Conservation (phyloP, 2,113 vertebrate species). For the Thamnophis sirtalis region DNA sequence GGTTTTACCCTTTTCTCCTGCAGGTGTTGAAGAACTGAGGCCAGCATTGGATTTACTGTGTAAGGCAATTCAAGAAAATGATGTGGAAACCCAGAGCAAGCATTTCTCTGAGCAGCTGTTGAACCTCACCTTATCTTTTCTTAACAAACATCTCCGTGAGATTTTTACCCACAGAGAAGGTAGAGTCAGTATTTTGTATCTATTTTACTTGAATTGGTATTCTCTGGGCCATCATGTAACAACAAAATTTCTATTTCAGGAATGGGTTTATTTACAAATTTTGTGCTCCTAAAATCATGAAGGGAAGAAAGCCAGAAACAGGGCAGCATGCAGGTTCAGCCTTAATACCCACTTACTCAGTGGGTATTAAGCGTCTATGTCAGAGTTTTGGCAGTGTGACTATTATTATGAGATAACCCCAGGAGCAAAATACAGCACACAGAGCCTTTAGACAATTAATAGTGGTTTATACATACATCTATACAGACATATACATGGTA, state of each 20-base stretch:
- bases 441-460: too few species aligned
- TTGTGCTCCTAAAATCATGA: not conserved
- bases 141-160: slow-evolving; percentile 79
- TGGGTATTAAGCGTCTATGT: not conserved
- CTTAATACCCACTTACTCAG: not conserved
- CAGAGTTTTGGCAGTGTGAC: too few species aligned
- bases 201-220: rapidly evolving
- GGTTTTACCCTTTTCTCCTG: not conserved
- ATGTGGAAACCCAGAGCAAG: slow-evolving; percentile 85
- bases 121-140: slow-evolving; percentile 81
- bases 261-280: not conserved
- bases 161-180: slow-evolving; percentile 69
- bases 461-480: too few species aligned
- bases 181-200: slow-evolving; percentile 47
- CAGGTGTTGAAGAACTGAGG: slow-evolving; percentile 82
- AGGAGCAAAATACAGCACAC: too few species aligned
- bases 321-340: too few species aligned
- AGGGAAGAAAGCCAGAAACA: not conserved
- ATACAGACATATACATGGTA: too few species aligned
- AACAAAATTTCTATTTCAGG: not conserved
- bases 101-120: slow-evolving; percentile 93
- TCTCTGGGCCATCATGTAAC: not conserved
- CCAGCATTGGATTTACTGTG: slow-evolving; percentile 87
- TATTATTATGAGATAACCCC: too few species aligned
- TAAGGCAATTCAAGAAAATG: slow-evolving; percentile 80